Percentiles rank a stretch among this genome's conserved stretches.
These are phyloP conservation scores for Desmodus rotundus DNA, from an alignment of 2,113 vertebrate genomes.

Conservation along the genomic window DNA sequence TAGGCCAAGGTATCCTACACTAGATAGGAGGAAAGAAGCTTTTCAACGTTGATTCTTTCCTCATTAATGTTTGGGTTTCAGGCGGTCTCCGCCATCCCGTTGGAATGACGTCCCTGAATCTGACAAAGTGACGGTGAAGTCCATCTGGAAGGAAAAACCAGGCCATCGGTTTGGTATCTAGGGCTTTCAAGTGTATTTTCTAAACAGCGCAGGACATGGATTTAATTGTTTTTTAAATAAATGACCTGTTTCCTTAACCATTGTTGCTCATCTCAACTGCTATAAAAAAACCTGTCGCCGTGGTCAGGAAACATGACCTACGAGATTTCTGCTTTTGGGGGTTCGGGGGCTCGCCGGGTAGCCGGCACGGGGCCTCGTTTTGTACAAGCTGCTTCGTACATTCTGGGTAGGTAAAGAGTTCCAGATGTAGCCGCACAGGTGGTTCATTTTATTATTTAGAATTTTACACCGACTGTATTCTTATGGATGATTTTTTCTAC, in stretches of 20 bases:
- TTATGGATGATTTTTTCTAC: neutral
- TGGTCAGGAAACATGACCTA: neutral
- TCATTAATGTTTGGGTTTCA: neutral
- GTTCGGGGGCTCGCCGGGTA: neutral
- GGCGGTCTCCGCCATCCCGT: neutral
- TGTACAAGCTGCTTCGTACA: rapidly evolving
- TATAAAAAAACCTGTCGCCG: neutral
- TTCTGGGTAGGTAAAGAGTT: neutral
- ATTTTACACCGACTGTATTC: rapidly evolving
- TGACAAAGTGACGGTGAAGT: neutral
- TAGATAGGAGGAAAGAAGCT: neutral
- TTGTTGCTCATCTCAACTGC: neutral
- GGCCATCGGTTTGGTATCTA: neutral
- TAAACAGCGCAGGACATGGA: neutral
- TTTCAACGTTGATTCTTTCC: neutral
- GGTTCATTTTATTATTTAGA: neutral
- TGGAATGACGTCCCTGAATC: neutral
- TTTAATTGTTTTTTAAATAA: neutral
- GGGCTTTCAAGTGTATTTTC: neutral
- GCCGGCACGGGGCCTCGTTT: neutral
- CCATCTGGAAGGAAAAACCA: neutral
- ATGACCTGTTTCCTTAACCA: neutral
- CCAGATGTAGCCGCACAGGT: neutral
- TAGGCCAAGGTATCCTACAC: neutral
- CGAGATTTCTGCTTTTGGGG: neutral